Evolutionary conservation across 2,113 vertebrate genomes (phyloP), one percentile per base, ranked within the genome.

Genomic region (Scortum barcoo): DNA sequence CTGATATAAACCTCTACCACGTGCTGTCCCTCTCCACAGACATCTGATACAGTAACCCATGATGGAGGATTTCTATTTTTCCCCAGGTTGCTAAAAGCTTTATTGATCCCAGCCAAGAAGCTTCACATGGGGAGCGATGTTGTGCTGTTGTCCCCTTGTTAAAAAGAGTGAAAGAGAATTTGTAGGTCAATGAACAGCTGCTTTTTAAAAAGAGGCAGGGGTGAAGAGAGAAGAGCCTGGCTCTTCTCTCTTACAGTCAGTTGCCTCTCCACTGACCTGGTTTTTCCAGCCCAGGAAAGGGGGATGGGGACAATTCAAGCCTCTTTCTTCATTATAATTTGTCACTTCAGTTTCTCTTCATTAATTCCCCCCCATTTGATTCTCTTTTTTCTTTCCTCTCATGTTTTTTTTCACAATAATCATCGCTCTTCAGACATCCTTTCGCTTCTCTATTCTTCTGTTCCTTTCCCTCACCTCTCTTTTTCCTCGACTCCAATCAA

Each of bases 141-240:
- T 71, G 16, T 5, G 10, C 7, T 22, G 30, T 40, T 68, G 58
- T 22, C 22, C 4, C 7, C 53, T 51, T 7, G 22, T 70, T 69
- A 72, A 44, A 30, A 60, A 63, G 9, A 53, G 28, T 28, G 20
- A 85, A n/a, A 63, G 42, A 70, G 26, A 62, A 72, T 76, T 63
- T 86, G 54, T 80, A 71, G 76, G 20, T 91, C 77, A 84, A 72
- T 51, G 48, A 83, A 67, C 26, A 56, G 30, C 56, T 72, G 38
- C 14, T 57, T 60, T 58, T 74, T 38, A 57, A 63, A 36, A 20
- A 71, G 4, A 66, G 51, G n/a, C 14, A 30, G 60, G 46, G 73
- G 62, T 11, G 54, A 14, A 57, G 28, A 2, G 13, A 70, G 48
- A 38, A 54, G 20, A 60, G 38, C n/a, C 44, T 72, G 12, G 10